Evolutionary conservation across 64 coral and sea anemone species (phyloP), one percentile per base, ranked within the genome.

Genomic region (Porites lutea): DNA sequence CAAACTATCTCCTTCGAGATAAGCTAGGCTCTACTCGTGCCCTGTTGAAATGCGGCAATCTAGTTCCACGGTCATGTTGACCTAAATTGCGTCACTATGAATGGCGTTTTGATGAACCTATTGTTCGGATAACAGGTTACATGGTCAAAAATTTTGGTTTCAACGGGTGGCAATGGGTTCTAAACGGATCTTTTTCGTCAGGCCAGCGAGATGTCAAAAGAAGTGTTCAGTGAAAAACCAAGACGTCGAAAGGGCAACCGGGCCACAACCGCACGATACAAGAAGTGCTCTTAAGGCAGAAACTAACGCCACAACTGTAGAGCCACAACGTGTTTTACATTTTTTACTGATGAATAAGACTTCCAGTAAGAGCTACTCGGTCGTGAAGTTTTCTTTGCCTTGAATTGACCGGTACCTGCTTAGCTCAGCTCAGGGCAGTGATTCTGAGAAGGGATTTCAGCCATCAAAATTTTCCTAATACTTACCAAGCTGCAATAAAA

Each of bases 71-170:
- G 5, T n/a, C 46, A 18, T 69, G 59, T 67, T 69, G 5, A 84
- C 81, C 44, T 45, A 84, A 68, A 84, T 84, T 64, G 52, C 81
- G 81, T 84, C 81, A 84, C 52, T 84, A 52, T n/a, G 44, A 68
- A 84, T 66, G 48, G 7, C 37, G 81, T 67, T 52, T 44, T 6
- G 18, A 50, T 18, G 45, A 51, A 52, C 65, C 63, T 19, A 84
- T 68, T 84, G 81, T 51, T 52, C 18, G 48, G 22, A 47, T 21
- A 84, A 47, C 81, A 84, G 81, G 81, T 84, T 84, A 64, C 59
- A 22, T 7, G 15, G 64, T 68, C 37, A 67, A 83, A 65, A 83
- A 11, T 65, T 83, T 47, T 47, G n/a, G 13, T 49, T 18, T 2
- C 3, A 21, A 14, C 81, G 16, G 81, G 81, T 84, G 63, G 81